Evolutionary conservation across 2,797 vertebrate genomes (phyloP).

Genomic region (Hydrophis major): DNA sequence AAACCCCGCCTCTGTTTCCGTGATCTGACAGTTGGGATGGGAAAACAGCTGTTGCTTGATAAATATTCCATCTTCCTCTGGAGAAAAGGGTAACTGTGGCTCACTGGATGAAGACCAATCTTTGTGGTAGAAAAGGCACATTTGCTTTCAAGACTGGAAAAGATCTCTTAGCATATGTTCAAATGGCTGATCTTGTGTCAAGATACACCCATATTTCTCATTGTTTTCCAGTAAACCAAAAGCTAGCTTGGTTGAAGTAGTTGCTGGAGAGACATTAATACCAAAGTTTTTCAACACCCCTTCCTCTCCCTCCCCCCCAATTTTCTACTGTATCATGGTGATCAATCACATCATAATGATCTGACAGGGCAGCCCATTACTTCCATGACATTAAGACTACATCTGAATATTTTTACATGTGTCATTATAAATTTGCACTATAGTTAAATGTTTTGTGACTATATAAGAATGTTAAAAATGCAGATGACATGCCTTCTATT

Average conservation of each 20-base stretch:
- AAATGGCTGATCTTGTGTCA: background rate
- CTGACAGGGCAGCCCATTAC: background rate
- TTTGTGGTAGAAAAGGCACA: background rate
- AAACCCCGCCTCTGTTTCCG: background rate
- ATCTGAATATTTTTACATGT: background rate
- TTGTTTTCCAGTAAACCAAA: background rate
- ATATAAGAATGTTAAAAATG: background rate
- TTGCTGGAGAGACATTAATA: background rate
- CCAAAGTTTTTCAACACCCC: background rate
- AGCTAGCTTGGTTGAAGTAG: background rate
- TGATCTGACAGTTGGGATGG: background rate
- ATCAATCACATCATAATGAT: background rate
- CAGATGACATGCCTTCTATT: background rate
- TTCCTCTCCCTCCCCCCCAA: no score
- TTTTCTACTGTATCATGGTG: background rate
- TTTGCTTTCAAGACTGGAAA: background rate
- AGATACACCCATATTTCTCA: background rate
- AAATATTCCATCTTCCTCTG: background rate
- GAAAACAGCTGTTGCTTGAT: background rate
- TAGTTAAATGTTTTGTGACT: background rate
- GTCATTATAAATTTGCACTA: background rate
- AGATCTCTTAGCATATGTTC: no score
- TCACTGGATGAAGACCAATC: background rate
- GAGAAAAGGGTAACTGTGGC: background rate
- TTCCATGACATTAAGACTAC: background rate